Percentiles rank a stretch among this genome's conserved stretches.
Conservation (phyloP, 2,797 vertebrate species). For the Phalloptychus januarius region DNA sequence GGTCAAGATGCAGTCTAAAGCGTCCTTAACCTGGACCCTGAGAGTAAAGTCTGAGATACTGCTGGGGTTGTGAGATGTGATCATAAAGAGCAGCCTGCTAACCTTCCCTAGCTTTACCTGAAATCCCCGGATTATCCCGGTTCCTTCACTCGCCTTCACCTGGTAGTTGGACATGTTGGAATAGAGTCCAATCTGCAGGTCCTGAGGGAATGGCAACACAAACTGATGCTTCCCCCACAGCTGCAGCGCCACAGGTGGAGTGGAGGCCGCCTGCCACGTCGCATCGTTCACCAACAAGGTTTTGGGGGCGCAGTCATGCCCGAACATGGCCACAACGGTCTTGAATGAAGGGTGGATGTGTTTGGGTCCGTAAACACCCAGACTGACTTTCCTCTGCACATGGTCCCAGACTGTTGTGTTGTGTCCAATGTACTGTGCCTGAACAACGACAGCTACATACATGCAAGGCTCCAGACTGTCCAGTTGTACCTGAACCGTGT, state of each 20-base stretch:
- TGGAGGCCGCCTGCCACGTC: constrained; percentile 79
- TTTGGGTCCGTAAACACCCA: constrained; percentile 94
- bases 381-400: constrained; percentile 88
- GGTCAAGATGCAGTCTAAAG: constrained; percentile 88
- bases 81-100: constrained; percentile 90
- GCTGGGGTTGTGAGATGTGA: constrained; percentile 83
- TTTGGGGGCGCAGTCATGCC: constrained; percentile 93
- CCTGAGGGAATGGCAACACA: constrained; percentile 86
- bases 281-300: constrained; percentile 90
- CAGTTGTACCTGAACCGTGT: constrained; percentile 91
- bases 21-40: constrained; percentile 91
- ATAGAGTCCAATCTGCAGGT: constrained; percentile 91
- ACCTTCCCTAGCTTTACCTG: constrained; percentile 94
- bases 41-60: constrained; percentile 93
- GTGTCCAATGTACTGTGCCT: constrained; percentile 81
- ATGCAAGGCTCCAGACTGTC: constrained; percentile 93
- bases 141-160: constrained; percentile 85
- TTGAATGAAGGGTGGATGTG: constrained; percentile 98
- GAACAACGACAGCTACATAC: constrained; percentile 89
- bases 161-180: constrained; percentile 95
- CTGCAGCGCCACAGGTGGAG: constrained; percentile 89
- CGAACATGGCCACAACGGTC: constrained; percentile 92
- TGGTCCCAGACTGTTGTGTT: constrained; percentile 92
- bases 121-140: constrained; percentile 87
- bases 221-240: constrained; percentile 98